Evolutionary conservation across 2,888 invertebrate genomes (phyloP).

Genomic region (Cephus pulcher): DNA sequence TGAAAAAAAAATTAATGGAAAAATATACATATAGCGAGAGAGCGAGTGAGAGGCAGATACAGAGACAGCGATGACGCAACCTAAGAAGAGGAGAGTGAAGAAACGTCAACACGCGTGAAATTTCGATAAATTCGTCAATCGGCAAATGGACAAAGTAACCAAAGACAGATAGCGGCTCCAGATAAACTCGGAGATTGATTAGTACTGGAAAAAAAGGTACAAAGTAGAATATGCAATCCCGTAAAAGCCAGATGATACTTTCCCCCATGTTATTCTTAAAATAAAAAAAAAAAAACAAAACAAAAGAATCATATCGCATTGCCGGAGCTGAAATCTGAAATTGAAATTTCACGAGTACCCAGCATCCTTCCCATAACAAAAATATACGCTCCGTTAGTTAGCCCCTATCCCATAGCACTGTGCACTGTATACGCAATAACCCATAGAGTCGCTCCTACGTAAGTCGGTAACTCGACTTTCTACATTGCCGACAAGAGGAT

Average conservation of each 20-base stretch:
- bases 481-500: no score
- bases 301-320: background rate
- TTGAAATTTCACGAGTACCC: slow-evolving; percentile 24
- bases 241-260: background rate
- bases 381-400: no score
- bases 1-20: background rate
- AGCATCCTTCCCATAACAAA: no score
- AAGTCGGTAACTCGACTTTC: no score
- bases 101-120: background rate
- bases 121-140: slow-evolving; percentile 5
- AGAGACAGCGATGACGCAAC: background rate
- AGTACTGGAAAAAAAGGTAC: slow-evolving; percentile 13
- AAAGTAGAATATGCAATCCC: background rate
- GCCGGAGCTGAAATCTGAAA: slow-evolving; percentile 20
- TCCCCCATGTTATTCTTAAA: slow-evolving; percentile 28
- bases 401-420: no score
- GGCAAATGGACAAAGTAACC: background rate
- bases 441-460: no score
- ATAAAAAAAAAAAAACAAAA: background rate
- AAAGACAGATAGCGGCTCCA: background rate
- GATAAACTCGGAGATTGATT: slow-evolving; percentile 22
- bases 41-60: background rate
- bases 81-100: no score
- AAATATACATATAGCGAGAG: background rate
- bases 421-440: no score